Base-by-base conservation (phyloP, 2,113 vertebrate genomes). In the Hyperoodon ampullatus region DNA sequence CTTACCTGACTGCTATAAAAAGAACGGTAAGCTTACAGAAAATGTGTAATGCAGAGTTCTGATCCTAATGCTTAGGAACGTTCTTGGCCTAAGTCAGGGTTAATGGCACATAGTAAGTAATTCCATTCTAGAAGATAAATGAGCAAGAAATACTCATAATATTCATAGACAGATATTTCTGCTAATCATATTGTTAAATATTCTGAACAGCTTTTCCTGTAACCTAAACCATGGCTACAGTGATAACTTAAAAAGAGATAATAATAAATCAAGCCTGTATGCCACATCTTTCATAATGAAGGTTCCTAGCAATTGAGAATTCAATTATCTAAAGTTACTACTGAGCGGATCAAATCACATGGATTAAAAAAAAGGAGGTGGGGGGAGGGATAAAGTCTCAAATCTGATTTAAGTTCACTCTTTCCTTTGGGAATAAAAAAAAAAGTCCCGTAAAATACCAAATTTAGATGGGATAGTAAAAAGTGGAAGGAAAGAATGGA, bases 381-480 rank as follows among this genome's bases (percentile, higher is more conserved):
- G 70, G 96, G 96, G 95, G 97, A 94, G 53, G 97, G 93, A 98
- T 77, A 97, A 97, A 98, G 96, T 19, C 71, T 53, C 93, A 97
- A 98, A 98, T 97, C 95, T 93, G 88, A 98, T 97, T 98, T 98
- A 98, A 98, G 63, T 35, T 94, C 88, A 95, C 66, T 71, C 55
- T 97, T 98, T 97, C 94, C 68, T 97, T 50, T 96, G 61, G 77
- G 78, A 98, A 94, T 89, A 71, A 95, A 78, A 91, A 89, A 74
- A 75, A 66, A 86, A 44, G 58, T 55, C 93, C 93, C 94, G 97
- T 98, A 98, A 98, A 98, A 98, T 90, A 84, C 90, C 97, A 98
- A 98, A 98, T 98, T 98, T 98, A 98, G 98, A 97, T 91, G 96
- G 98, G 97, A 98, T 95, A 98, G 98, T 98, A 99, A 98, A 99